These are phyloP conservation scores for Polydrusus tereticollis DNA, from an alignment of 2,888 invertebrate genomes.

Conservation along the genomic window DNA sequence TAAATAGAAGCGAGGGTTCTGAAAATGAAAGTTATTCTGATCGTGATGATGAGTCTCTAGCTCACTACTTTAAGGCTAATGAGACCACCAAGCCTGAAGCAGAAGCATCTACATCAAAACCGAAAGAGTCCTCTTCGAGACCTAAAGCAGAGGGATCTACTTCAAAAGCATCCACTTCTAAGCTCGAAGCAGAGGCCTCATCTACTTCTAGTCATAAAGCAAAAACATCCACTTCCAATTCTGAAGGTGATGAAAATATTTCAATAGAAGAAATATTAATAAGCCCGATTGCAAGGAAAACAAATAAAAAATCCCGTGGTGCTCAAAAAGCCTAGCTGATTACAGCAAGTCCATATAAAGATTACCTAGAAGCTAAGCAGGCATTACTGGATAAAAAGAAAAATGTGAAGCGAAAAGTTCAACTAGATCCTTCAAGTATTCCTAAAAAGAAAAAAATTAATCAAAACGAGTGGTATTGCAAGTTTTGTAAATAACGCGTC, in stretches of 20 bases:
- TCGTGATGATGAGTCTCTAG: background rate
- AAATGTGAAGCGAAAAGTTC: constrained; percentile 9
- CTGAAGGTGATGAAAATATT: no score
- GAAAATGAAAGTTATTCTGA: no score
- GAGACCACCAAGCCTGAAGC: no score
- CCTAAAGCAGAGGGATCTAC: background rate
- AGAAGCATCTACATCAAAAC: background rate
- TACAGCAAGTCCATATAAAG: constrained; percentile 3
- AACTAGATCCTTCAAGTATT: background rate
- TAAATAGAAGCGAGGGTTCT: background rate
- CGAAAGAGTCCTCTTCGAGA: no score
- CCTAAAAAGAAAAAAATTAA: background rate
- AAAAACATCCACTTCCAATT: background rate
- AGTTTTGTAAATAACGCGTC: no score
- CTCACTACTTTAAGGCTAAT: no score
- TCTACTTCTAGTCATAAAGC: background rate
- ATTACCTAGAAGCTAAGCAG: constrained; percentile 4
- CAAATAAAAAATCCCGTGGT: no score
- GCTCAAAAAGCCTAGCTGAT: no score
- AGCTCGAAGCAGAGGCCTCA: no score
- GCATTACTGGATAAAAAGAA: background rate
- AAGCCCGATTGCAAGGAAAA: no score
- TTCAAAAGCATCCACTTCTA: no score
- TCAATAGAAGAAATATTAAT: no score
- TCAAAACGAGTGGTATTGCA: background rate